phyloP scores from a whole-genome alignment of 2,888 invertebrate species.

The Nephrotoma guestfalica region DNA sequence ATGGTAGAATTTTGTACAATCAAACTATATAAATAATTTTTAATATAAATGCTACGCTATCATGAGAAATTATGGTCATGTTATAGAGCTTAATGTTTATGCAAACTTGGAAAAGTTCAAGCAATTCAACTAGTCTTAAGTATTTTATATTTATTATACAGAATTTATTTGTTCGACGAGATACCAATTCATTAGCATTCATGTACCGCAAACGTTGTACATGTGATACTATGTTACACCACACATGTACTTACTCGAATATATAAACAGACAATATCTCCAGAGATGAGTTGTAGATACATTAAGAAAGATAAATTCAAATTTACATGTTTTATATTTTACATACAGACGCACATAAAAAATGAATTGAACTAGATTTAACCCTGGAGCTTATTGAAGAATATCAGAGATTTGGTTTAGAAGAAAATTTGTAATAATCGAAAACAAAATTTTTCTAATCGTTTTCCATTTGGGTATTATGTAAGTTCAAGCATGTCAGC shows the following conservation, averaged over 20 bases:
- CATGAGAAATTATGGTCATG: neutral
- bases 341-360: neutral
- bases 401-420: neutral
- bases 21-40: neutral
- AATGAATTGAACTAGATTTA: neutral
- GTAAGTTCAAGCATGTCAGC: neutral
- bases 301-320: neutral
- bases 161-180: neutral
- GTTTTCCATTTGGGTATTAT: neutral
- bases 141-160: neutral
- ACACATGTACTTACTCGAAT: neutral
- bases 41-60: neutral
- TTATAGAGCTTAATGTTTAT: neutral
- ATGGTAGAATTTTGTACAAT: neutral
- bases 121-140: neutral
- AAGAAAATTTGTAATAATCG: neutral
- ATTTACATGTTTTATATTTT: neutral
- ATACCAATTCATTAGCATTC: neutral
- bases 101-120: neutral
- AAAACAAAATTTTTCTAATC: neutral
- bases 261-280: neutral
- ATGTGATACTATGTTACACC: neutral
- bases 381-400: neutral
- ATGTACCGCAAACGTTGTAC: neutral
- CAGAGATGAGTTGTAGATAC: neutral